Percentiles rank a stretch among this genome's conserved stretches.
Conservation (phyloP, 2,113 vertebrate genomes). For the Carlito syrichta region DNA sequence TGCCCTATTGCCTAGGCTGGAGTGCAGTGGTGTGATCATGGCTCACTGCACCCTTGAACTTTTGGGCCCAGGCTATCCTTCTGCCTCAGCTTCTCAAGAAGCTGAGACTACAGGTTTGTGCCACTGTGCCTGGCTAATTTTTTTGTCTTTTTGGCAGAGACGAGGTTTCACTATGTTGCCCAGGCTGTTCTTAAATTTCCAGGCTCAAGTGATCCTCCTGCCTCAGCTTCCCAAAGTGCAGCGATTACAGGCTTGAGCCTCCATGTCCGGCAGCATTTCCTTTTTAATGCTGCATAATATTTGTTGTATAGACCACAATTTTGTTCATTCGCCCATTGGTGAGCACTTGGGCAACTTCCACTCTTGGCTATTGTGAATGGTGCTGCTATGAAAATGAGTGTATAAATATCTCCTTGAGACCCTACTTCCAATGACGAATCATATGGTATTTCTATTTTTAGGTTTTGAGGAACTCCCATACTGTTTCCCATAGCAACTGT, state of each 20-base stretch:
- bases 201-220: background rate
- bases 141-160: background rate
- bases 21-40: too few species aligned
- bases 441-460: background rate
- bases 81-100: too few species aligned
- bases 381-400: background rate
- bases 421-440: background rate
- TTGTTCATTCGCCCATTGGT: background rate
- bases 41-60: too few species aligned
- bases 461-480: background rate
- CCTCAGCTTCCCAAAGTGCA: background rate
- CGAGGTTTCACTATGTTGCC: background rate
- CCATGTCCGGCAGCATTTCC: background rate
- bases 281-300: background rate
- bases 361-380: background rate
- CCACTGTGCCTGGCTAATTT: too few species aligned
- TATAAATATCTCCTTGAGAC: too few species aligned
- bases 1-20: too few species aligned
- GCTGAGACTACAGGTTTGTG: too few species aligned
- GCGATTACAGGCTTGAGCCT: background rate
- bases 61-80: too few species aligned
- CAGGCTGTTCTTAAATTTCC: background rate
- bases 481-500: background rate
- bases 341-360: background rate
- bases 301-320: background rate